Evolutionary conservation across 2,113 vertebrate species (phyloP), one percentile per base, ranked within the genome.

Genomic region (Xyliphius kryptos): DNA sequence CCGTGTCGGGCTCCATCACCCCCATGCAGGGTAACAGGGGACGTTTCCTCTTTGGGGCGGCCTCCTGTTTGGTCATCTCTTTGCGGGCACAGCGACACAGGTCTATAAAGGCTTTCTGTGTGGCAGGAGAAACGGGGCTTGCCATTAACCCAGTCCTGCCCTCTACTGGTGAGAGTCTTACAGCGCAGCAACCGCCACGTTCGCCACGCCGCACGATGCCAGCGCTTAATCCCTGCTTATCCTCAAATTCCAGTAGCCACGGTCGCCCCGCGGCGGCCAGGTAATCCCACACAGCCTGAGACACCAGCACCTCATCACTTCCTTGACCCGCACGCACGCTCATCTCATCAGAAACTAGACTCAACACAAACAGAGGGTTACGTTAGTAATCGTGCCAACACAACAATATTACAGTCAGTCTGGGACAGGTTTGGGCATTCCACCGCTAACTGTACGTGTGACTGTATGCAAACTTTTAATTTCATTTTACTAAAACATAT

Each of bases 231-330:
- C 88, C 88, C 74, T 92, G 89, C 79, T 92, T 92, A 76, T 89
- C 88, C 81, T 91, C 89, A 74, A 97, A 93, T 74, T 91, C 91
- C 46, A 90, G 85, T 82, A 97, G 87, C 79, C 90, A 90, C 73
- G 90, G 88, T 63, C 88, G 88, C 72, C 89, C 89, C 47, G 91
- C 90, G 50, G 90, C 86, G 74, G 87, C 90, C 79, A 95, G 83
- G 85, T 92, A 93, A 82, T 95, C 92, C 92, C 92, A 95, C 69
- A 93, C 89, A 19, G 89, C 90, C 81, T 92, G 91, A 63, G 91
- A 91, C 81, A 95, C 90, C 69, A 92, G 88, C 74, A 95, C 89
- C 78, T 93, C 91, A 80, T 91, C 91, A 81, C 90, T 91, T 80
- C 89, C 88, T 82, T 88, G 87, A 84, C 87, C 91, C 82, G 82